Evolutionary conservation across 2,797 vertebrate species (phyloP), one percentile per base, ranked within the genome.

Genomic region (Pangasius krempfi): DNA sequence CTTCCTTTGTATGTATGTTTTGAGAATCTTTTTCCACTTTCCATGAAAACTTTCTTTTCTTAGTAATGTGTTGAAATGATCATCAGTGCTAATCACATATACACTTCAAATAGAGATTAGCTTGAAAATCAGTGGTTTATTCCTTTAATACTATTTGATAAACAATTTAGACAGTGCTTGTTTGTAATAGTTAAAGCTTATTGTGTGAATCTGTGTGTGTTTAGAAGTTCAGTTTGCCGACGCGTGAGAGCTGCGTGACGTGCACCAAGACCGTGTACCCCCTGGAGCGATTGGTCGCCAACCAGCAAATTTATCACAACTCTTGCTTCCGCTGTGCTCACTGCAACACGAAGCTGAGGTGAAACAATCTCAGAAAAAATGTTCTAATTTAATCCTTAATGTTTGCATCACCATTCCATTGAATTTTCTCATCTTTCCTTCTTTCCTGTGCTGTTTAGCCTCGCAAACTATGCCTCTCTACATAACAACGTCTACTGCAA

Each of bases 191-290:
- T 44, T 76, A n/a, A 50, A 50, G 30, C 78, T 56, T 64, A 73
- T 10, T 84, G 22, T 78, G 56, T 84, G 78, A 82, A 37, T 37
- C 73, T 33, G 27, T 68, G 76, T 88, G 85, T 72, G 33, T 80
- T 79, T 80, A 99, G 98, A 97, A 95, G 91, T 99, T 99, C 92
- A 94, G 97, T 60, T 89, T 94, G 89, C 97, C 97, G 58, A 90
- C 92, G 44, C 96, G 96, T 90, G 98, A 99, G 93, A 96, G 90
- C n/a, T 99, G 98, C 0, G 96, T 98, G 89, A 95, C 95, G 13
- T 99, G 98, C 93, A 94, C 95, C 94, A 99, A 99, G 96, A 99
- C 98, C 0, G 98, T 99, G 27, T 99, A 99, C 93, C 97, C 98
- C 0, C 97, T 99, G 96, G 98, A 99, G 89, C 97, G 97, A 83